Base-by-base conservation (phyloP, 2,888 invertebrate species). In the Dolichopus griseipennis region DNA sequence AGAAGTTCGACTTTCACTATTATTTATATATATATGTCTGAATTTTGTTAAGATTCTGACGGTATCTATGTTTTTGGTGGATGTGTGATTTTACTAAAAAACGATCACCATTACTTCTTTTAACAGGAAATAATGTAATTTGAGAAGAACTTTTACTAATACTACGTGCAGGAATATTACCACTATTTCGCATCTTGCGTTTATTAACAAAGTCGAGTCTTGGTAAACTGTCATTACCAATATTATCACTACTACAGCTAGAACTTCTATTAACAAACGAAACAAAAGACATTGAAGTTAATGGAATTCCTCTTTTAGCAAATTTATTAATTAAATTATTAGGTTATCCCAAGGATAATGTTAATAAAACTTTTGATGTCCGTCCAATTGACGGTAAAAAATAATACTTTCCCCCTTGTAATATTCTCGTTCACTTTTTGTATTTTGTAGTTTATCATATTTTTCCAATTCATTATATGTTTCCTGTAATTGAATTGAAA, bases 351-450 rank as follows among this genome's bases (percentile, higher is more conserved):
- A 62, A 62, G 33, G 71, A 65, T 63, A 68, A 67, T 33, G 67
- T 65, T 33, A 68, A 68, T 34, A 69, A 22, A 65, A 64, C 2
- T 63, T 70, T 70, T 64, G 68, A 68, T 62, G 61, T 63, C 52
- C 66, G 15, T 64, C 65, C 66, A 65, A 67, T 63, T 66, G 67
- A 12, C 21, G 65, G 64, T 34, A 41, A 65, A 20, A 10, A 20
- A 37, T 20, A 20, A 64, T 64, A 64, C 37, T 64, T 37, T 34
- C 64, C 37, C n/a, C n/a, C 18, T 64, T 37, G 37, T 37, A 64
- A n/a, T 8, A 9, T 37, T 8, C 1, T 9, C 37, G 33, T n/a
- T 15, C 52, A 18, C 18, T 12, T 52, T 52, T 52, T 18, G 8
- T 9, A 2, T 2, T 9, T 52, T 52, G 52, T 52, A 52, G 18